These are phyloP conservation scores for Radopholus similis DNA, from an alignment of 1,140 invertebrate genomes.

Conservation along the genomic window DNA sequence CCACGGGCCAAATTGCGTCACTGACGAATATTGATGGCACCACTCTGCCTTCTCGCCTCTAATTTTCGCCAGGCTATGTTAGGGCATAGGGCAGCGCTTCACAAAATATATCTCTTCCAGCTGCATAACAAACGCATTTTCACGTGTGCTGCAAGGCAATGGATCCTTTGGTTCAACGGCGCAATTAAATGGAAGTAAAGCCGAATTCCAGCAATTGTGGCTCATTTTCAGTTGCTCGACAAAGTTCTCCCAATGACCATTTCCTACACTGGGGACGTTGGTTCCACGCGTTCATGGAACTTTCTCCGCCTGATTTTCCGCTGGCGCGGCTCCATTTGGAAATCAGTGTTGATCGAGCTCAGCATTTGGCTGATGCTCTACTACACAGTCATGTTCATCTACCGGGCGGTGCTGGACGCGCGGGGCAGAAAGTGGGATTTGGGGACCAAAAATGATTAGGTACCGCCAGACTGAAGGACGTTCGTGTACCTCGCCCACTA, in stretches of 20 bases:
- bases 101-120: no score
- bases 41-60: no score
- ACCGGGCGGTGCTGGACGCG: conserved; percentile 17
- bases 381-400: conserved; percentile 2
- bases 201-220: no score
- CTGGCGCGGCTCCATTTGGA: conserved; percentile 31
- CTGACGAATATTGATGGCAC: no score
- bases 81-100: no score
- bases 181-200: no score
- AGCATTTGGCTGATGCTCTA: conserved; percentile 18
- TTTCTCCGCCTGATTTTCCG: conserved; percentile 32
- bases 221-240: no score
- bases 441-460: neutral
- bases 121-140: no score
- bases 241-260: conserved; percentile 36
- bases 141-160: no score
- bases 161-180: no score
- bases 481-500: conserved; percentile 47
- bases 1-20: no score
- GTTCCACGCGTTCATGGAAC: conserved; percentile 7
- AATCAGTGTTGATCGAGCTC: conserved; percentile 21
- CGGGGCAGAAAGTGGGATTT: conserved; percentile 22
- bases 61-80: no score
- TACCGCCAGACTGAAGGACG: conserved; percentile 3
- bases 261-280: conserved; percentile 41